Conservation (phyloP, 1,140 invertebrate species). For the Heliconius himera region DNA sequence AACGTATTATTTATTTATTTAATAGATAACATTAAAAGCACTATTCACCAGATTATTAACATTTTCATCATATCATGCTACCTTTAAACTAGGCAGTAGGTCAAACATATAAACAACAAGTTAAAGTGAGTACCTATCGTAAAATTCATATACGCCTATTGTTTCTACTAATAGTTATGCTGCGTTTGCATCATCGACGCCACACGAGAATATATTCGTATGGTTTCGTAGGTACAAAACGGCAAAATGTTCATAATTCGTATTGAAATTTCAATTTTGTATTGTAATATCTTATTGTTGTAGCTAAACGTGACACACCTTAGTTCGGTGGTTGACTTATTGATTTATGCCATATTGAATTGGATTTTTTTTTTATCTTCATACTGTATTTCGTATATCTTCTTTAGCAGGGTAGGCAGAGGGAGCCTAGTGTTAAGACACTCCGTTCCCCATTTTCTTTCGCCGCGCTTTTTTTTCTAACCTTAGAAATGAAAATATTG, state of each 20-base stretch:
- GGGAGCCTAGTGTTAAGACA: too few relatives aligned
- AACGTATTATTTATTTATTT: too few relatives aligned
- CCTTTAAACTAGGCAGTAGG: conserved; percentile 27
- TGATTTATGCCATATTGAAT: not conserved
- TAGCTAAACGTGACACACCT: not conserved
- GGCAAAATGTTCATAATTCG: not conserved
- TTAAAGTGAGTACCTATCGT: conserved; percentile 20
- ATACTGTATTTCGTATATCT: too few relatives aligned
- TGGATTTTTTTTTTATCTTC: not conserved
- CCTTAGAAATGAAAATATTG: too few relatives aligned
- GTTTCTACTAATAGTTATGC: conserved; percentile 7
- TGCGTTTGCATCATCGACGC: conserved; percentile 8
- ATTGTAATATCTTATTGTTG: not conserved
- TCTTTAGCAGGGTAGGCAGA: too few relatives aligned
- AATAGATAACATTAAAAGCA: not conserved
- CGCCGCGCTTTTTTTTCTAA: too few relatives aligned
- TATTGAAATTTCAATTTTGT: conserved; percentile 1
- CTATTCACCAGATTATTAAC: not conserved
- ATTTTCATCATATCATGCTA: conserved; percentile 16
- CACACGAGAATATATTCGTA: not conserved
- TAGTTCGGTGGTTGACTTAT: not conserved
- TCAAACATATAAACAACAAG: conserved; percentile 22
- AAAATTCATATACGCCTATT: conserved; percentile 26
- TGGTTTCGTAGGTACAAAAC: not conserved
- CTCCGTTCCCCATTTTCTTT: too few relatives aligned